Evolutionary conservation across 1,140 invertebrate genomes (phyloP).

Genomic region (Dreissena polymorpha): DNA sequence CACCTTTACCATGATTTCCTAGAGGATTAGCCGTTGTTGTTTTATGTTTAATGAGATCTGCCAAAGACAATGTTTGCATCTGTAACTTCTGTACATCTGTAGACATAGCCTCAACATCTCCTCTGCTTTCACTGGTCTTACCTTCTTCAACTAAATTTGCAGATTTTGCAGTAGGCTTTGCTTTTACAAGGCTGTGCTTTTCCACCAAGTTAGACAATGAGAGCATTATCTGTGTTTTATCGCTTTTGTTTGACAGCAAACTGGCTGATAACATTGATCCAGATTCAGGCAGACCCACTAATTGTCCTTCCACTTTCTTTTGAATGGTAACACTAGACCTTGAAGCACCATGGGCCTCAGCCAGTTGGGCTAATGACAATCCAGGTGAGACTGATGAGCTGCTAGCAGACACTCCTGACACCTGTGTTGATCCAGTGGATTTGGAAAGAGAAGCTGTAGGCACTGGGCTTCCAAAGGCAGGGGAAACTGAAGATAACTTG

Average conservation of each 20-base stretch:
- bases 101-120: too few relatives aligned
- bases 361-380: slow-evolving; percentile 31
- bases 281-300: background rate
- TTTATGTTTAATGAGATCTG: too few relatives aligned
- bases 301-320: background rate
- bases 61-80: too few relatives aligned
- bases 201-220: slow-evolving; percentile 45
- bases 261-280: background rate
- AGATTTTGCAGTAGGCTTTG: background rate
- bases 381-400: background rate
- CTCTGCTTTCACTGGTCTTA: too few relatives aligned
- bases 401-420: slow-evolving; percentile 2
- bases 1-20: too few relatives aligned
- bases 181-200: slow-evolving; percentile 15
- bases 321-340: background rate
- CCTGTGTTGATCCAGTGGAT: slow-evolving; percentile 5
- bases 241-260: slow-evolving; percentile 20
- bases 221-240: slow-evolving; percentile 37
- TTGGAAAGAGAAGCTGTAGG: background rate
- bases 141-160: too few relatives aligned
- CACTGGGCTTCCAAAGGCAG: too few relatives aligned
- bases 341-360: slow-evolving; percentile 37
- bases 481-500: background rate
- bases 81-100: too few relatives aligned
- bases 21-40: too few relatives aligned